Evolutionary conservation across 2,797 vertebrate genomes (phyloP).

Genomic region (Sebastes itinus): DNA sequence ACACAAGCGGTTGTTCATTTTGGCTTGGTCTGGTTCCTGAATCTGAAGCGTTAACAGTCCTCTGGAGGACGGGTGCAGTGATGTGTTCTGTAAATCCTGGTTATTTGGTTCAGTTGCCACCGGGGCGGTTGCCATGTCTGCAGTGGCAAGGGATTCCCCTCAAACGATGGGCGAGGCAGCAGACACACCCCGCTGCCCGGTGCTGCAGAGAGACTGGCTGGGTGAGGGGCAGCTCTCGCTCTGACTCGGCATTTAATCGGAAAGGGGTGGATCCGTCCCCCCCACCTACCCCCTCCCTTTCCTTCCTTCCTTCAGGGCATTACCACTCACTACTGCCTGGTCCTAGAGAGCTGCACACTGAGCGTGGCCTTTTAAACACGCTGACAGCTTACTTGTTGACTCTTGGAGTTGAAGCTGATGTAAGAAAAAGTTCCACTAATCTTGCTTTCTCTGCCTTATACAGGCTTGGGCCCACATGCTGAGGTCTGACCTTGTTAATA

Average conservation of each 20-base stretch:
- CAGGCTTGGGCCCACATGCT: neutral
- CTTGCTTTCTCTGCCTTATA: neutral
- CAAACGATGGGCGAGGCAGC: constrained; percentile 74
- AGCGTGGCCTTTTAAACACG: constrained; percentile 33
- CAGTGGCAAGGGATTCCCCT: constrained; percentile 78
- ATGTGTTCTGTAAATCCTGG: constrained; percentile 2
- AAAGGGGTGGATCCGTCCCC: constrained; percentile 65
- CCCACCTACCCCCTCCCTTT: neutral
- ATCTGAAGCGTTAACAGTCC: neutral
- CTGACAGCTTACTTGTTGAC: constrained; percentile 49
- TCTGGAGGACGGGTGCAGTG: constrained; percentile 10
- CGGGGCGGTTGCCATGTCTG: constrained; percentile 64
- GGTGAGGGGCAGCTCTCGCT: constrained; percentile 62
- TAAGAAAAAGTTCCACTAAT: neutral
- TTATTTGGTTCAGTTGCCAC: constrained; percentile 47
- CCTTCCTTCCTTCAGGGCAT: constrained; percentile 17
- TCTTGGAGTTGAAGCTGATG: neutral
- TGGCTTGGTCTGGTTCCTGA: neutral
- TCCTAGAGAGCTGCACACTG: constrained; percentile 26
- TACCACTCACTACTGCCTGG: constrained; percentile 33
- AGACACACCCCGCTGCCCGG: constrained; percentile 78
- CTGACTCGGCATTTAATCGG: constrained; percentile 77
- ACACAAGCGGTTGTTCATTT: neutral
- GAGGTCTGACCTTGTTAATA: neutral
- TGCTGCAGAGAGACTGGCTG: constrained; percentile 76